Base-by-base conservation (phyloP, 2,888 invertebrate genomes). In the Drosophila imparisetae region DNA sequence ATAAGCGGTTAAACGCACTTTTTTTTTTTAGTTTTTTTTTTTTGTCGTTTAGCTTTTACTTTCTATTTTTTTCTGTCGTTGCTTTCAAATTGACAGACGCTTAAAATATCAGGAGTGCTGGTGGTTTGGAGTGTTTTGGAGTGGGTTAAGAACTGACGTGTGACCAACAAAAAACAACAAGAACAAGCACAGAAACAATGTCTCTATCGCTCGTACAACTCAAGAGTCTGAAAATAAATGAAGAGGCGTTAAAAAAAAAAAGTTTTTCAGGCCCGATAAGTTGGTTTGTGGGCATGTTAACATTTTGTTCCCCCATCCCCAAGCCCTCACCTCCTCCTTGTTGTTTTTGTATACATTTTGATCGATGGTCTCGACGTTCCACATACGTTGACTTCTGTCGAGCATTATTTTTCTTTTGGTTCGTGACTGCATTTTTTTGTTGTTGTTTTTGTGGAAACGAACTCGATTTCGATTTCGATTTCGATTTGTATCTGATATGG, bases 161-260 rank as follows among this genome's bases (percentile, higher is more conserved):
- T 65, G 66, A 50, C 62, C 32, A 32, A 32, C 32, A 32, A 32
- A 11, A 4, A 32, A 32, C 24, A 42, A 24, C 45, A 10, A 54
- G 0, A 27, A 2, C 18, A 55, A 11, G 1, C 2, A 32, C n/a
- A 32, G 65, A 15, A 40, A 40, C 40, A 40, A 50, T 50, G 36
- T 65, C 40, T 64, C 65, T 55, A 80, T 68, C 64, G 72, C 58
- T 24, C 24, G 45, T 38, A 54, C 42, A 61, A 60, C 53, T 57
- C 72, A 45, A 60, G 71, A 71, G 67, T 71, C 65, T 81, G 50
- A 80, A 73, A 80, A 81, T 75, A 83, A 83, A 80, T 73, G 75
- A 78, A 81, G 69, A 80, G 81, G 82, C 89, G 82, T 89, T 84
- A 76, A 77, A 76, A 84, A 71, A 45, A 24, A 80, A 80, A 87